Base-by-base conservation (phyloP, 2,113 vertebrate species). In the Phyllopteryx taeniolatus region DNA sequence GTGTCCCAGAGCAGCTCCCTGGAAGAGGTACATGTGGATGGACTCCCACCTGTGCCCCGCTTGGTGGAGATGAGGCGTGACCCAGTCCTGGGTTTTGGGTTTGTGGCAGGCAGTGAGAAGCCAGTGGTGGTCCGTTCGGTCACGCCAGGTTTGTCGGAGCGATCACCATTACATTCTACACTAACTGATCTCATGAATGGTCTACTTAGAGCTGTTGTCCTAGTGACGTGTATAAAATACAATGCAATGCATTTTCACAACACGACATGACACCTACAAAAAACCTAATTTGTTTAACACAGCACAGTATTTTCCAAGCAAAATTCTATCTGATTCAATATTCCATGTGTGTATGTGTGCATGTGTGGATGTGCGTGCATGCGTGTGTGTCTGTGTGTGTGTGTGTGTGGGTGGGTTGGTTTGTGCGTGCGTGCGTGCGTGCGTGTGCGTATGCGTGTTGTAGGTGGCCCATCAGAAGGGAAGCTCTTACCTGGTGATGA, bases 51-150 rank as follows among this genome's bases (percentile, higher is more conserved):
- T 1, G 72, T 95, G 61, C 95, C 97, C 27, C 94, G 96, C 64
- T 93, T 94, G 86, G 93, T 98, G 86, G 96, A 98, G 89, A 98
- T 99, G 97, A 94, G 94, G 75, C 93, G 96, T 79, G 96, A 99
- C 91, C 96, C 96, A 0, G 95, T 98, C 53, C 91, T 99, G 87
- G 97, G 97, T 14, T 99, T 99, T 62, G 97, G 97, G 68, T 99
- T 99, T 63, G 97, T 99, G 90, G 97, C 97, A 12, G 97, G 97
- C 71, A 99, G 97, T 79, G 97, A 99, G 90, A 99, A 99, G 77
- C 97, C 97, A 0, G 97, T 99, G 90, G 96, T 98, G 72, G 96
- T 98, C 76, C 96, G 96, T 79, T 99, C 97, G 10, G 96, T 99
- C 81, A 99, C 96, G 22, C 96, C 97, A 94, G 96, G 96, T 97